Conservation (phyloP, 2,113 vertebrate genomes). For the Istiophorus platypterus region DNA sequence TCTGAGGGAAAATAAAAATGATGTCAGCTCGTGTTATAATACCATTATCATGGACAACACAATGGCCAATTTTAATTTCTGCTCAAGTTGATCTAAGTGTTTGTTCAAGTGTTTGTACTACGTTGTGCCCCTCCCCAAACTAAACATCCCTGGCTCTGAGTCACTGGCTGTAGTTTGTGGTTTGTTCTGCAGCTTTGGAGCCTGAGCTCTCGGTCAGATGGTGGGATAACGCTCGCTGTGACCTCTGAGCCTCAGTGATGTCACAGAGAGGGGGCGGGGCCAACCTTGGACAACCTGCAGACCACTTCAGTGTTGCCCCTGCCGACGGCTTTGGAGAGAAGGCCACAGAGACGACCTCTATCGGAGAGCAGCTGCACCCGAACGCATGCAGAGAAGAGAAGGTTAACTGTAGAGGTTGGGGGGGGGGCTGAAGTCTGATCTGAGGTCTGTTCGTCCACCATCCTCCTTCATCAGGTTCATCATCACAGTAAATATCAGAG, state of each 20-base stretch:
- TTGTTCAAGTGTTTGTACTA: too few species aligned
- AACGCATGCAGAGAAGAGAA: conserved; percentile 64
- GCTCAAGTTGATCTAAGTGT: too few species aligned
- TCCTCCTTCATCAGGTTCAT: not conserved
- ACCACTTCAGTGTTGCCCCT: conserved; percentile 62
- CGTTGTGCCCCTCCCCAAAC: too few species aligned
- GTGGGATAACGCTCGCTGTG: not conserved
- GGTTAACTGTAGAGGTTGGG: conserved; percentile 28
- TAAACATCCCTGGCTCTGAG: too few species aligned
- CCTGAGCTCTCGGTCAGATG: not conserved
- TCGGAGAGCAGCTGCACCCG: conserved; percentile 70
- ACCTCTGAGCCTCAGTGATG: conserved; percentile 31
- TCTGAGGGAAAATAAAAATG: too few species aligned
- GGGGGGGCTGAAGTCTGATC: not conserved
- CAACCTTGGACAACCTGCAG: conserved; percentile 81
- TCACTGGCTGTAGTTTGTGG: not conserved
- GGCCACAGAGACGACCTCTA: conserved; percentile 65
- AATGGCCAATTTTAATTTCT: too few species aligned
- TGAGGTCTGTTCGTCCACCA: too few species aligned
- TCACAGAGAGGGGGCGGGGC: conserved; percentile 44
- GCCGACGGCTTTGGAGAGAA: conserved; percentile 72
- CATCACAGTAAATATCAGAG: too few species aligned
- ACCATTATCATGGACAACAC: too few species aligned
- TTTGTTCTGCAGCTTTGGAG: conserved; percentile 38
- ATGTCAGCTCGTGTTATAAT: too few species aligned